Conservation (phyloP, 2,113 vertebrate genomes). For the Bambusicola thoracicus region DNA sequence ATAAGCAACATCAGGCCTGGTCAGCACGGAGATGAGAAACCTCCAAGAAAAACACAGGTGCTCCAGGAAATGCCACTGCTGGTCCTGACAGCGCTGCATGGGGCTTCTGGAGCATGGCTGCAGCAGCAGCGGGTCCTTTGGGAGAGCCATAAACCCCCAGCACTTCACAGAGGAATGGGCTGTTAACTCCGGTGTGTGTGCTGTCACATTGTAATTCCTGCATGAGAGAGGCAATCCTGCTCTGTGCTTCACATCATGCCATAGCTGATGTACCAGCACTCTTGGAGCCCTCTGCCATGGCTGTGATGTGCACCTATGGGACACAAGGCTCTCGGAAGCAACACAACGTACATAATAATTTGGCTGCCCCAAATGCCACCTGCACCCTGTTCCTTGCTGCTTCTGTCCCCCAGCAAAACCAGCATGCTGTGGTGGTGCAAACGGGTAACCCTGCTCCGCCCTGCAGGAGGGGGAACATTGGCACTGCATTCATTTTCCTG, state of each 20-base stretch:
- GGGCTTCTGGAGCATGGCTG: background rate
- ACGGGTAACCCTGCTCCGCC: background rate
- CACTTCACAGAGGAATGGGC: background rate
- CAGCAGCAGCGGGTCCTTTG: background rate
- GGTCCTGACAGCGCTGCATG: background rate
- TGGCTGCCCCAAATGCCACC: background rate
- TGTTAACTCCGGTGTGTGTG: background rate
- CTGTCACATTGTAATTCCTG: background rate
- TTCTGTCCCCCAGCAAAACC: accelerated
- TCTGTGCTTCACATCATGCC: background rate
- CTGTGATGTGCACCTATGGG: background rate
- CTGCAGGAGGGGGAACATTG: background rate
- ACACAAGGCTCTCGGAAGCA: background rate
- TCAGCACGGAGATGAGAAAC: background rate
- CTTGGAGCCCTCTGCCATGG: background rate
- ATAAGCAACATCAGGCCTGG: slow-evolving; percentile 42
- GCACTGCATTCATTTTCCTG: background rate
- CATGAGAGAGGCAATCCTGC: background rate
- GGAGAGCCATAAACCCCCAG: background rate
- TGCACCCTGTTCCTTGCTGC: background rate
- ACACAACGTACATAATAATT: background rate
- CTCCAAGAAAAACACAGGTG: slow-evolving; percentile 72
- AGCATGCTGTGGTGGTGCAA: background rate
- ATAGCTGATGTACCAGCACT: accelerated
- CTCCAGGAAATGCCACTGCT: slow-evolving; percentile 43